Evolutionary conservation across 2,113 vertebrate genomes (phyloP), one percentile per base, ranked within the genome.

Genomic region (Ahaetulla prasina): DNA sequence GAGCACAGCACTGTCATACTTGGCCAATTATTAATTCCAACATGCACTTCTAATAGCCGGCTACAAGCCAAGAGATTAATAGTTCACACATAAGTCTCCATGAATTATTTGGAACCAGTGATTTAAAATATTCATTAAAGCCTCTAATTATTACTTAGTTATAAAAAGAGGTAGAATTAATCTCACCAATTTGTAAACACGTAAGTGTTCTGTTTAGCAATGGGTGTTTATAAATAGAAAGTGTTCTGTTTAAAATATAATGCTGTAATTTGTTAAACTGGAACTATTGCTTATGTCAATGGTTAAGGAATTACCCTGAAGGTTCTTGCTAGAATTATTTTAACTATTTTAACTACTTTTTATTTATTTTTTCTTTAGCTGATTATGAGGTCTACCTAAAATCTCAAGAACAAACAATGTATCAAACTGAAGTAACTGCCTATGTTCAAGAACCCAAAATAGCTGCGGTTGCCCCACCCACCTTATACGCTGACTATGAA

Each of bases 341-440:
- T 43, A 80, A 43, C 6, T 96, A 94, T 95, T 43, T 57, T 96
- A 95, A 90, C 16, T 52, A 52, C 52, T 87, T 52, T 8, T 18
- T 52, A 96, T 94, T 94, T 87, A 20, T 60, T 57, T 96, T 94
- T 90, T 91, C 93, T 95, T 89, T 97, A 99, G 99, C 98, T 97
- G 98, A 98, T 95, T 99, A 99, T 25, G 99, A 99, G 91, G 96
- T 97, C 85, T 98, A 98, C 93, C 97, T 99, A 97, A 99, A 98
- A 97, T 98, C 98, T 0, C 98, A 98, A 94, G 97, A 98, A 93
- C 98, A 99, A 92, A 95, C 97, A 96, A 98, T 98, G 11, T 98
- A 98, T 95, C 98, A 98, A 96, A 98, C 98, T 84, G 98, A 99
- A 97, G 94, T 98, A 95, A 99, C 97, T 85, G 96, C 98, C 8